Base-by-base conservation (phyloP, 2,113 vertebrate genomes). In the Leucopternis melanops region DNA sequence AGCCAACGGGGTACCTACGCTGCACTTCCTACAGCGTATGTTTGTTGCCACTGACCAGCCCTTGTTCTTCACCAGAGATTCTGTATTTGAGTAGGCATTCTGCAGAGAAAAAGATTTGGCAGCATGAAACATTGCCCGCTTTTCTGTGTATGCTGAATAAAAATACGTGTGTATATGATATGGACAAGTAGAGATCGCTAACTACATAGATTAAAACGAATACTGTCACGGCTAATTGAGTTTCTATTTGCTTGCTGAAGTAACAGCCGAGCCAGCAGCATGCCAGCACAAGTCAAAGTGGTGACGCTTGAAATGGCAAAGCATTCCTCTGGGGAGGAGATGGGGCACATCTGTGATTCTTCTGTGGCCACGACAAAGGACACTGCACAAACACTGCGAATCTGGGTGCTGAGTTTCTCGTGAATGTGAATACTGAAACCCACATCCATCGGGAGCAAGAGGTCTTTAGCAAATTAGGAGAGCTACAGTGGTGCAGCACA, bases 191-290 rank as follows among this genome's bases (percentile, higher is more conserved):
- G 29, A 94, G 6, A 52, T 19, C 21, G 50, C 74, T 47, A 50
- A 67, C 78, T 44, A 47, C 1, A 11, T 6, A 55, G 38, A 72
- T 61, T 75, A 67, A 92, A 94, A 79, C 58, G 14, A 84, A 89
- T 20, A 65, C 19, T 29, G 40, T 54, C 66, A 84, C 91, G 86
- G 44, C 38, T 84, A 82, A 94, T 88, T 72, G 92, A 90, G 57
- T 87, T 96, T 94, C 88, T 70, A 38, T 61, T 95, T 92, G 74
- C 81, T 95, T 86, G 50, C 57, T 75, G 80, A 90, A 90, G 19
- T 77, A 52, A 55, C 21, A 97, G 42, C 47, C 74, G 42, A 94
- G 11, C 31, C 44, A 36, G 67, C 26, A 70, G 27, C n/a, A 11
- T 5, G 18, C 31, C 58, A 92, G 54, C 10, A 40, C 34, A 82